Conservation (phyloP, 2,888 invertebrate genomes). For the Ariolimax columbianus region DNA sequence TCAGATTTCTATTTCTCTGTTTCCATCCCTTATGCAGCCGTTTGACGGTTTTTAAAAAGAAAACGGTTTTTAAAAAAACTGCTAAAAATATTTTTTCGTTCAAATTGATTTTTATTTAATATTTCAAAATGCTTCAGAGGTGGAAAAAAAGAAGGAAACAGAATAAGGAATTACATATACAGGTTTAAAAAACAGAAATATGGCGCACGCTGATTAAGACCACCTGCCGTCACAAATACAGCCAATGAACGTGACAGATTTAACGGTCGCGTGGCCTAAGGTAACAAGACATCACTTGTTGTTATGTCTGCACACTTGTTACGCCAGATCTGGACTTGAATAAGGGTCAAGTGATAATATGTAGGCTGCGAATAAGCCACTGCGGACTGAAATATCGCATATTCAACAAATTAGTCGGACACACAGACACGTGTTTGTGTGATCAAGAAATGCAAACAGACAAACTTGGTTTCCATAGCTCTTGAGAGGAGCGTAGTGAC, state of each 20-base stretch:
- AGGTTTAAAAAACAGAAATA: background rate
- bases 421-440: too few relatives aligned
- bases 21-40: background rate
- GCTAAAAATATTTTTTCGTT: background rate
- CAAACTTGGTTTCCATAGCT: too few relatives aligned
- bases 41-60: background rate
- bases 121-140: background rate
- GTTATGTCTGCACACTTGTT: background rate
- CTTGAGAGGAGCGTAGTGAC: too few relatives aligned
- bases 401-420: too few relatives aligned
- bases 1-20: background rate
- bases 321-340: too few relatives aligned
- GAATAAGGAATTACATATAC: background rate
- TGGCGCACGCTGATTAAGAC: background rate
- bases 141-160: too few relatives aligned
- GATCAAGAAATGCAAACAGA: too few relatives aligned
- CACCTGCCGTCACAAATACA: background rate
- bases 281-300: background rate
- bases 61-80: background rate
- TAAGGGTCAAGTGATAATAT: too few relatives aligned
- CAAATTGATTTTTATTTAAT: background rate
- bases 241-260: background rate
- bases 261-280: background rate
- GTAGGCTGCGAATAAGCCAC: too few relatives aligned
- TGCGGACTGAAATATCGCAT: too few relatives aligned